These are phyloP conservation scores for Zalophus californianus DNA, from an alignment of 2,797 vertebrate species.

Conservation along the genomic window DNA sequence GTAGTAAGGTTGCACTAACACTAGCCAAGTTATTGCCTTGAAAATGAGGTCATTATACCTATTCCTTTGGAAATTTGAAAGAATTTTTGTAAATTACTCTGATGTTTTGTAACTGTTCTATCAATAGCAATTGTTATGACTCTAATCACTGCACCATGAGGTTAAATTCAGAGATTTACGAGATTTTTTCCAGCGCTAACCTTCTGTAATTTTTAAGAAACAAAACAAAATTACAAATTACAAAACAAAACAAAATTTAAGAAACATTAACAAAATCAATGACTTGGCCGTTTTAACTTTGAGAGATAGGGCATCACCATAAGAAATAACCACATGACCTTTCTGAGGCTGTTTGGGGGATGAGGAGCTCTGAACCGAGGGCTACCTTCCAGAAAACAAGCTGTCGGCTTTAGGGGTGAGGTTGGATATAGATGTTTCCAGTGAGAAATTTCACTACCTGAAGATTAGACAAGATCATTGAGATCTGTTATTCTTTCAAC, in stretches of 20 bases:
- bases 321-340: neutral
- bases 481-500: constrained; percentile 84
- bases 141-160: neutral
- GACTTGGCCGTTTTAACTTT: neutral
- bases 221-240: no score
- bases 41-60: neutral
- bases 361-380: neutral
- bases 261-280: neutral
- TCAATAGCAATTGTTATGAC: neutral
- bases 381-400: constrained; percentile 70
- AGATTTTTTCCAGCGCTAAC: neutral
- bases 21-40: neutral
- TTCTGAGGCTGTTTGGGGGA: neutral
- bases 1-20: neutral
- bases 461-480: constrained; percentile 75
- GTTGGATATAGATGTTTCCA: constrained; percentile 86
- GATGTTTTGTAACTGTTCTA: neutral
- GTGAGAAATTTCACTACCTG: constrained; percentile 79
- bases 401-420: constrained; percentile 78
- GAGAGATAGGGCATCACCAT: neutral
- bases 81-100: neutral
- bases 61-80: neutral
- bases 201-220: neutral
- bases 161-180: neutral
- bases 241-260: no score